Percentiles rank a stretch among this genome's conserved stretches.
Evolutionary conservation across 2,888 invertebrate species (phyloP).

Genomic region (Rotaria socialis): DNA sequence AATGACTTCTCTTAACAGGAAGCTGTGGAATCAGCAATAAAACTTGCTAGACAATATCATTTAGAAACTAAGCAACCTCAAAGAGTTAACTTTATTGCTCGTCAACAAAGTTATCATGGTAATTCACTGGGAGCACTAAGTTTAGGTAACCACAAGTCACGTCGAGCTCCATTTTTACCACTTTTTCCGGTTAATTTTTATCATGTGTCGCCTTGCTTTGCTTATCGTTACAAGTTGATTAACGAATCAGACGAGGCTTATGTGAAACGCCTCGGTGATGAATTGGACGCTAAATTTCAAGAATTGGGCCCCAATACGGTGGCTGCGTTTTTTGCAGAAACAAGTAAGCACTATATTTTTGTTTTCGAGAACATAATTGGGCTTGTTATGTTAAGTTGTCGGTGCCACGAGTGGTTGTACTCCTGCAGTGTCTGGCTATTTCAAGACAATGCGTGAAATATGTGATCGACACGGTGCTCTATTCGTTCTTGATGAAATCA

Average conservation of each 20-base stretch:
- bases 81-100: not conserved
- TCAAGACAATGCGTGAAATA: not conserved
- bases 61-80: not conserved
- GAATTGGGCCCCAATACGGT: not conserved
- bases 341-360: not conserved
- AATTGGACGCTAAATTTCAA: not conserved
- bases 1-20: not conserved
- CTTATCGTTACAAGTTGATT: not conserved
- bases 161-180: not conserved
- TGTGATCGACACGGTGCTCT: constrained; percentile 10
- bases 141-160: not conserved
- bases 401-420: constrained; percentile 7
- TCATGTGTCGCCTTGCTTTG: not conserved
- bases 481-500: not conserved
- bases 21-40: not conserved
- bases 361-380: no score
- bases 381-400: not conserved
- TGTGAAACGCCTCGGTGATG: not conserved
- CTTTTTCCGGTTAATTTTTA: not conserved
- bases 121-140: not conserved
- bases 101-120: not conserved
- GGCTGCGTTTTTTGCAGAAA: not conserved
- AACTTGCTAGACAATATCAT: not conserved
- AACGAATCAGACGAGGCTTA: not conserved
- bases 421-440: not conserved